These are phyloP conservation scores for Adelphocoris suturalis DNA, from an alignment of 2,888 invertebrate species.

Conservation along the genomic window DNA sequence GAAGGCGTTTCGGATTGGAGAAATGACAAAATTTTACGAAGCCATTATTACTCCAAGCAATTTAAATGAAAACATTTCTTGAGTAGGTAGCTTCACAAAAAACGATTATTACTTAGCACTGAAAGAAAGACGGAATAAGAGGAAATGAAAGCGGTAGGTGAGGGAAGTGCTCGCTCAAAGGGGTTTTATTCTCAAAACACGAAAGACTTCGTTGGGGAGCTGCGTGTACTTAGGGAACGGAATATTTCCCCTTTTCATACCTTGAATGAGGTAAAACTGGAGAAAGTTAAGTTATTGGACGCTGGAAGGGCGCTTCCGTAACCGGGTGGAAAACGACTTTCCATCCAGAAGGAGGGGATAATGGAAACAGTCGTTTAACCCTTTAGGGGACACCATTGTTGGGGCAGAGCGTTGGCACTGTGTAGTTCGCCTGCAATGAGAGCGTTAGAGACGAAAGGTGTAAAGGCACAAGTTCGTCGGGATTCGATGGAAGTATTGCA, in stretches of 20 bases:
- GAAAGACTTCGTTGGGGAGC: not conserved
- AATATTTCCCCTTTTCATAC: constrained; percentile 14
- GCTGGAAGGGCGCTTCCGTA: not conserved
- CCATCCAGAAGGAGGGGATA: not conserved
- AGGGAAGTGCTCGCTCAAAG: constrained; percentile 6
- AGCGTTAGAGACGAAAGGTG: not conserved
- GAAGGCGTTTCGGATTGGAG: no score
- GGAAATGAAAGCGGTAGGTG: constrained; percentile 15
- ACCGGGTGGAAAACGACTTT: not conserved
- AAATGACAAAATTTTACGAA: no score
- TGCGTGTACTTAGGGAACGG: not conserved
- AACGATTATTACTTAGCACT: not conserved
- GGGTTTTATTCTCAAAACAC: constrained; percentile 26
- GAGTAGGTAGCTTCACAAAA: not conserved
- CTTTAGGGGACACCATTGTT: not conserved
- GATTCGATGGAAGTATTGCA: no score
- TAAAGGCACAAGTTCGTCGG: no score
- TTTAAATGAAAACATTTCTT: not conserved
- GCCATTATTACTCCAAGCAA: not conserved
- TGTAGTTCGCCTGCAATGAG: not conserved
- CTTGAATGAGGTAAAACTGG: constrained; percentile 30
- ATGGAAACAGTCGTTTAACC: constrained; percentile 1
- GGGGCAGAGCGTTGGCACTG: not conserved
- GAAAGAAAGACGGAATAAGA: not conserved
- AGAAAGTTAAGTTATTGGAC: not conserved